Base-by-base conservation (phyloP, 1,140 invertebrate species). In the Caenorhabditis tropicalis region DNA sequence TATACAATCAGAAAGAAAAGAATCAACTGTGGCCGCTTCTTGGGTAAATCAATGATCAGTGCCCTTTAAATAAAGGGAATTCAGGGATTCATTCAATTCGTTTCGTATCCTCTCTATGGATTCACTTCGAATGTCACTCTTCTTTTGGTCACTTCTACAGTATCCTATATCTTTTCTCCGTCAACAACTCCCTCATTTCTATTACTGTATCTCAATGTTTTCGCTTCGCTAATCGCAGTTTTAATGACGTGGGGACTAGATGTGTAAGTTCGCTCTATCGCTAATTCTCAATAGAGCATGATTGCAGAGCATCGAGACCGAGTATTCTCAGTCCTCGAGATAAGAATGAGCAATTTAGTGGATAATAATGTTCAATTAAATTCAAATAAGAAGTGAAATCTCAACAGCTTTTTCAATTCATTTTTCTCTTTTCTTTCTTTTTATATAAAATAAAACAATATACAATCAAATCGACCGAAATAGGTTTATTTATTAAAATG, bases 41-140 rank as follows among this genome's bases (percentile, higher is more conserved):
- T 74, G 65, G 65, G 65, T 74, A 24, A 39, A 12, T 74, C 12
- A 4, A 58, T 6, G 16, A 51, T 15, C 19, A 58, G 7, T 4
- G 53, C 53, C 21, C 21, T 29, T 29, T 3, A 10, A 51, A 6
- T 19, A 51, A 3, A 36, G 31, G 43, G 10, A 2, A 19, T 43
- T 74, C 65, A 74, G 65, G 65, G 65, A 43, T 74, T 74, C 65
- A 74, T 74, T 10, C 65, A 74, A 46, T 74, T 74, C n/a, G 65
- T 74, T 0, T 74, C 65, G 7, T 74, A 74, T 24, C 65, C 65
- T 0, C 29, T 74, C 15, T 74, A 74, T 74, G 65, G 65, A 2
- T 74, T 74, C 65, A 74, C 65, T 43, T 74, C 65, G 16, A 74
- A 74, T 74, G n/a, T 74, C 29, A 33, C 65, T 10, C 24, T 74